phyloP scores from a whole-genome alignment of 2,888 invertebrate genomes.

The Eilema depressum region DNA sequence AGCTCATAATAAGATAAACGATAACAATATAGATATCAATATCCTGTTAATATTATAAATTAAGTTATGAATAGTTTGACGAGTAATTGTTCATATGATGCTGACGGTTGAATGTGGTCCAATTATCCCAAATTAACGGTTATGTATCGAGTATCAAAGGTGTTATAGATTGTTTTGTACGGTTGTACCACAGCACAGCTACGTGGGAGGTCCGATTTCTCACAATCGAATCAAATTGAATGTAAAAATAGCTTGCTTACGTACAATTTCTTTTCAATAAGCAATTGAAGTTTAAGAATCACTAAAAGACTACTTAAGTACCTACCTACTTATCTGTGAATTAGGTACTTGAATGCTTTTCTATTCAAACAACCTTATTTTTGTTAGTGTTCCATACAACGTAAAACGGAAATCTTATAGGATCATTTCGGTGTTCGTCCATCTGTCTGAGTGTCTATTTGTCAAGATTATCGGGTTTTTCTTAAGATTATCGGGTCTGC shows the following conservation, averaged over 20 bases:
- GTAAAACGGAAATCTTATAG: no score
- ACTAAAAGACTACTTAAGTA: no score
- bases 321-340: no score
- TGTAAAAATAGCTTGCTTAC: conserved; percentile 16
- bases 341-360: no score
- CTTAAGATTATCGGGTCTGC: no score
- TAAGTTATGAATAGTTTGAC: conserved; percentile 1
- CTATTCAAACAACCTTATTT: no score
- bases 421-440: no score
- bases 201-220: conserved; percentile 68
- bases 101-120: conserved; percentile 57
- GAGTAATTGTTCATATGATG: conserved; percentile 26
- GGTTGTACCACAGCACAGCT: no score
- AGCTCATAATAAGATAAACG: neutral
- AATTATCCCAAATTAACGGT: conserved; percentile 64
- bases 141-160: conserved; percentile 42
- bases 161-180: conserved; percentile 44
- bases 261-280: neutral
- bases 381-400: no score
- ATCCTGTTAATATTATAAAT: neutral
- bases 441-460: no score
- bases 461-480: no score
- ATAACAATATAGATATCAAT: neutral
- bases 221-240: conserved; percentile 35
- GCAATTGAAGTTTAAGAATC: no score